Base-by-base conservation (phyloP, 2,797 vertebrate genomes). In the Phalloptychus januarius region DNA sequence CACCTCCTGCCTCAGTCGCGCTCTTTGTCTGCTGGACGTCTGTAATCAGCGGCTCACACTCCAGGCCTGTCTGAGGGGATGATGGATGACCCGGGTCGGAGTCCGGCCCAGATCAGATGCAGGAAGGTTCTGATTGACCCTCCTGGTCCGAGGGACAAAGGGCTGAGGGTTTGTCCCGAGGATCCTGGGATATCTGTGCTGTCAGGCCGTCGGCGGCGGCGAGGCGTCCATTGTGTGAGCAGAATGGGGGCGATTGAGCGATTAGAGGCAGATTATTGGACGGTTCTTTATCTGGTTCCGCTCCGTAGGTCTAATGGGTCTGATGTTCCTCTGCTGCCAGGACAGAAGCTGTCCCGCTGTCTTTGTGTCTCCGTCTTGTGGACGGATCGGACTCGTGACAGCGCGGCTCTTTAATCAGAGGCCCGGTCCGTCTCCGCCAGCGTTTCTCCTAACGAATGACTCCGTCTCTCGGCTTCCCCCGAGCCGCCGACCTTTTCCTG, bases 41-140 rank as follows among this genome's bases (percentile, higher is more conserved):
- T 52, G 8, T 28, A 65, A 80, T 84, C 73, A 78, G 77, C 70
- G 58, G 45, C 36, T 61, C 54, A 25, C 45, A 28, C 74, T 54
- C 79, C 28, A 15, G 54, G n/a, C 40, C 75, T 38, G 86, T 87
- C 82, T 78, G 70, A 65, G 86, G 44, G 74, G 93, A 94, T 98
- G 98, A 99, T 99, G 96, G 97, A 99, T 98, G 97, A 96, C 95
- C 93, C 0, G 83, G 95, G 50, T 90, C 88, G n/a, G 88, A 73
- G 85, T 91, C 91, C 92, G 81, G 91, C 87, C 86, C 91, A 16
- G 86, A 93, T 95, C 93, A 95, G 97, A 98, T 98, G 97, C 89
- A 18, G 42, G 31, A 44, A 74, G 46, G 23, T 88, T 94, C 83
- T 87, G 89, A 93, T 94, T 94, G 86, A 87, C 85, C 91, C 86